These are phyloP conservation scores for Sceliomorpha sp. DNA, from an alignment of 2,888 invertebrate species.

Conservation along the genomic window DNA sequence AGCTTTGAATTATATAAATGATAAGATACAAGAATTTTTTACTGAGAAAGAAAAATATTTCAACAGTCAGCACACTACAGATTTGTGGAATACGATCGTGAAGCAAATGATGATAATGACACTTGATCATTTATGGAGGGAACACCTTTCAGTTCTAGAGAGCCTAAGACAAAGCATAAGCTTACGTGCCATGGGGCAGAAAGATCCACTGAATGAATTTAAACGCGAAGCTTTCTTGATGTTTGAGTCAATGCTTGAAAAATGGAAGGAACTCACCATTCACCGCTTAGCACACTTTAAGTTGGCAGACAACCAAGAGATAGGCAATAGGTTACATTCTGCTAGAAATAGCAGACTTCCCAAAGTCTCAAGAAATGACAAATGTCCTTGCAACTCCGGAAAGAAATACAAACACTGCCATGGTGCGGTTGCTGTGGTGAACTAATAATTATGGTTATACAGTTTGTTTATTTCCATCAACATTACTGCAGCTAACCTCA, in stretches of 20 bases:
- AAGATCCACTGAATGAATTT: conserved; percentile 27
- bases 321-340: conserved; percentile 18
- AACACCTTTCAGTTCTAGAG: conserved; percentile 14
- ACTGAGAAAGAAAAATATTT: conserved; percentile 29
- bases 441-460: conserved; percentile 12
- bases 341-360: conserved; percentile 15
- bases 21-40: conserved; percentile 21
- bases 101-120: conserved; percentile 14
- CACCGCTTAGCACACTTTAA: conserved; percentile 21
- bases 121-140: conserved; percentile 23
- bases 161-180: conserved; percentile 21
- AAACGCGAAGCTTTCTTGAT: conserved; percentile 22
- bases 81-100: conserved; percentile 14
- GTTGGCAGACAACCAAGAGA: conserved; percentile 8
- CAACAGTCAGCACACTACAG: conserved; percentile 26
- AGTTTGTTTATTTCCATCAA: conserved; percentile 16
- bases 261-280: conserved; percentile 18
- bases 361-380: conserved; percentile 23
- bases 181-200: conserved; percentile 22
- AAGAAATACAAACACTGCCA: conserved; percentile 25
- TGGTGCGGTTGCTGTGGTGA: conserved; percentile 18
- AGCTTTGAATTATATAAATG: conserved; percentile 23
- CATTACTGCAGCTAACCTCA: conserved; percentile 19
- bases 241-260: conserved; percentile 22
- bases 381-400: conserved; percentile 22